Evolutionary conservation across 1,140 invertebrate genomes (phyloP), one percentile per base, ranked within the genome.

Genomic region (Palaemon carinicauda): DNA sequence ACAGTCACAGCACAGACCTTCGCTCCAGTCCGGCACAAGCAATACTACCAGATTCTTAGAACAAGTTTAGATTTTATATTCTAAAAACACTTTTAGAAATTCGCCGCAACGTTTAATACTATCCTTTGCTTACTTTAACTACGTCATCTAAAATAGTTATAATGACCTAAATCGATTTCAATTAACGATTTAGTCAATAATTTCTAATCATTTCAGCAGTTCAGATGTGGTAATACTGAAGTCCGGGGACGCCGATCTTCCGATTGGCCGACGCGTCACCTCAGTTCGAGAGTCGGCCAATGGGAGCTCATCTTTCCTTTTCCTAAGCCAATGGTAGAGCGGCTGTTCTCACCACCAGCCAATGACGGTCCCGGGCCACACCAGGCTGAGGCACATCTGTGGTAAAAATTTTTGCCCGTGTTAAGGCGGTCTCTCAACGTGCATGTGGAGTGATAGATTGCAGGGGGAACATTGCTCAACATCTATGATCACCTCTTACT

Each of bases 371-470:
- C 31, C 80, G 19, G 79, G 69, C 82, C 60, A 33, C 50, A 24
- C 81, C 69, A 87, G 53, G 89, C 89, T 88, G 74, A 89, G 83
- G 87, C 86, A 89, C 89, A 89, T 89, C 89, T 89, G 89, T 87
- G 87, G 86, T 87, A 85, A 89, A 89, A 89, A 89, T 89, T 89
- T 89, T 89, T 89, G 84, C 89, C 80, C 51, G 79, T 29, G 60
- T 69, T 41, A 31, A 83, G 81, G 85, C 79, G 79, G 80, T 71
- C 83, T 71, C 83, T 73, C 75, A 86, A 86, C 83, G 83, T 86
- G 83, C 83, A 86, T 86, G 83, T 86, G 77, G 80, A 86, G 56
- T 86, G 83, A 86, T 86, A 80, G 79, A 86, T 86, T 86, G 83
- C 83, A 86, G 75, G 54, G 75, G 54, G 73, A 80, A 86, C 83